Base-by-base conservation (phyloP, 2,888 invertebrate genomes). In the Hirudinaria manillensis region DNA sequence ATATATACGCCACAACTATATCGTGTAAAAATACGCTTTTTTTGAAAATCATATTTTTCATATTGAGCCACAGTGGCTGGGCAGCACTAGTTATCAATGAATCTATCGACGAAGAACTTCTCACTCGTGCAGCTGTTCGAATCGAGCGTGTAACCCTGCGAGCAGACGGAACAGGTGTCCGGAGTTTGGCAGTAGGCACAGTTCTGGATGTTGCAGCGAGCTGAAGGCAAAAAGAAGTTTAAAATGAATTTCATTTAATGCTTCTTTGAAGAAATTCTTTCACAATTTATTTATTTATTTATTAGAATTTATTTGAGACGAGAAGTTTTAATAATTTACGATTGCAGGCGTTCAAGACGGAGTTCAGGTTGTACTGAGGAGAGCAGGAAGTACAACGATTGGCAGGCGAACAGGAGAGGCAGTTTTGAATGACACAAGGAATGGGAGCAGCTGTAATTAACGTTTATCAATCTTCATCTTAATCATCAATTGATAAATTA, bases 131-230 rank as follows among this genome's bases (percentile, higher is more conserved):
- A 70, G 19, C 19, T 10, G 36, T 51, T 70, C 10, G 38, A 4
- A 10, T 45, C 51, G 36, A 70, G 71, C 1, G 6, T 1, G 36
- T 70, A 70, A 34, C 71, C 71, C 10, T 34, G 21, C 19, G 0
- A 24, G 51, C 71, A 70, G 7, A n/a, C n/a, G 38, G 27, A 38
- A 19, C 71, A 70, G 2, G n/a, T 7, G 36, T 51, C 38, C 7
- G 71, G 71, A 13, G 27, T 0, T 1, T 3, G 13, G 29, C 71
- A 70, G 4, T 51, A 24, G 24, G 16, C 13, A 19, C 71, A 70
- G 51, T 70, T 70, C 27, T n/a, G 45, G 24, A 70, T 6, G 51
- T 70, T 70, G 24, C 71, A 70, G n/a, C n/a, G 51, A n/a, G 51
- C 71, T 70, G 71, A 24, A 51, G 13, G 51, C 21, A 19, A 3